These are phyloP conservation scores for Pelecanoides urinatrix DNA, from an alignment of 2,113 vertebrate species.

Conservation along the genomic window DNA sequence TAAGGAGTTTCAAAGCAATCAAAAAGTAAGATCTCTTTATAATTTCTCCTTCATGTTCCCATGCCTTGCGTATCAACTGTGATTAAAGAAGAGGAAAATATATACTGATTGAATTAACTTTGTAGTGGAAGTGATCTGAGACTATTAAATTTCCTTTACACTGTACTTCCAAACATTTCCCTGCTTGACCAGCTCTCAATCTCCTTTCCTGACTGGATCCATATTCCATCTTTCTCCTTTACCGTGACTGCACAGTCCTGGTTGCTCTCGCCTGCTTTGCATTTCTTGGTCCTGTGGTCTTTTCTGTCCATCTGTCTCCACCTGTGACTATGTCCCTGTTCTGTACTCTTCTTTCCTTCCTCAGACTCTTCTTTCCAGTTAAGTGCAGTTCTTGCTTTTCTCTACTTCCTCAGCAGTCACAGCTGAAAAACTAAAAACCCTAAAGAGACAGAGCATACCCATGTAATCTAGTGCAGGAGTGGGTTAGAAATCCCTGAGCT, in stretches of 20 bases:
- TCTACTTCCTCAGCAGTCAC: neutral
- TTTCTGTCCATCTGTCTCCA: neutral
- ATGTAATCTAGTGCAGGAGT: neutral
- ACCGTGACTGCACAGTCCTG: neutral
- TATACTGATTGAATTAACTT: neutral
- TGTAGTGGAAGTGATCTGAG: neutral
- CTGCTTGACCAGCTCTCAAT: neutral
- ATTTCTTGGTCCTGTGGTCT: neutral
- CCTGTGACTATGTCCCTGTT: neutral
- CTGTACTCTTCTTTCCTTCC: neutral
- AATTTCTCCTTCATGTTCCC: neutral
- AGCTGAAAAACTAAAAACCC: neutral
- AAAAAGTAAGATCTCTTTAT: rapidly evolving
- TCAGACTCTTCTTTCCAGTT: neutral
- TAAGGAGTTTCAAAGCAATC: neutral
- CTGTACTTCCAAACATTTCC: neutral
- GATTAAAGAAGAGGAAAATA: neutral
- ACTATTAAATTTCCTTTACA: neutral
- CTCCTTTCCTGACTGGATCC: neutral
- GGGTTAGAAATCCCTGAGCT: neutral
- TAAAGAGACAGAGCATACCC: neutral
- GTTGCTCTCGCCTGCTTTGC: neutral
- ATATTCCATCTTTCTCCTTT: neutral
- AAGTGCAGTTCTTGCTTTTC: neutral
- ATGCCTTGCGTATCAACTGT: neutral